Evolutionary conservation across 2,888 invertebrate genomes (phyloP).

Genomic region (Aromia moschata): DNA sequence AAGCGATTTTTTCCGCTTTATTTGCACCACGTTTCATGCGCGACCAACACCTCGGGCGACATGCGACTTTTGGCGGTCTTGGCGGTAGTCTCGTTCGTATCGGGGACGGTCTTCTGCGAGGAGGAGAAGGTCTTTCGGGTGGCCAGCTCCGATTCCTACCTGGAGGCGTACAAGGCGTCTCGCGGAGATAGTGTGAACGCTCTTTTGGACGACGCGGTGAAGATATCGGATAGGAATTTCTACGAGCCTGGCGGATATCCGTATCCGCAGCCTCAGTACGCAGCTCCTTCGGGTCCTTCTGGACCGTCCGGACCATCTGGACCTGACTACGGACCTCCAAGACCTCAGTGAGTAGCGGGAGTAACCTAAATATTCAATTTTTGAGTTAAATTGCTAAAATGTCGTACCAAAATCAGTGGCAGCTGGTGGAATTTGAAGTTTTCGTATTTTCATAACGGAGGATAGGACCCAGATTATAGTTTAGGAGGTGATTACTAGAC

Average conservation of each 20-base stretch:
- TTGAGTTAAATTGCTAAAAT: too few species aligned
- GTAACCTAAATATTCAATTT: too few species aligned
- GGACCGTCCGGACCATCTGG: conserved; percentile 34
- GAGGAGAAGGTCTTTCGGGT: conserved; percentile 21
- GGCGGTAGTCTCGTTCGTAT: background rate
- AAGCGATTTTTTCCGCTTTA: conserved; percentile 13
- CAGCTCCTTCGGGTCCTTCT: conserved; percentile 57
- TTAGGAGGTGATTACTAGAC: too few species aligned
- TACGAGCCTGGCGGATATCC: conserved; percentile 63
- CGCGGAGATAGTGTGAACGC: conserved; percentile 64
- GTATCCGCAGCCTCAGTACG: conserved; percentile 55
- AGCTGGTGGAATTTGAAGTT: too few species aligned
- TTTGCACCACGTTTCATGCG: background rate
- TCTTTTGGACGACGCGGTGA: conserved; percentile 58
- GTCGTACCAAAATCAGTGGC: too few species aligned
- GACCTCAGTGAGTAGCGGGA: conserved; percentile 40
- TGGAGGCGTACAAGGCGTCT: conserved; percentile 73
- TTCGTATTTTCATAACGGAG: too few species aligned
- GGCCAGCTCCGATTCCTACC: conserved; percentile 66
- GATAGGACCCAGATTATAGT: too few species aligned
- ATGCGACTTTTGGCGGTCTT: conserved; percentile 7
- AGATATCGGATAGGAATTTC: conserved; percentile 63
- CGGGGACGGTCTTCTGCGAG: conserved; percentile 2
- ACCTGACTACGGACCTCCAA: conserved; percentile 30
- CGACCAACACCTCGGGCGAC: background rate